Percentiles rank a stretch among this genome's conserved stretches.
Evolutionary conservation across 2,113 vertebrate species (phyloP).

Genomic region (Apaloderma vittatum): DNA sequence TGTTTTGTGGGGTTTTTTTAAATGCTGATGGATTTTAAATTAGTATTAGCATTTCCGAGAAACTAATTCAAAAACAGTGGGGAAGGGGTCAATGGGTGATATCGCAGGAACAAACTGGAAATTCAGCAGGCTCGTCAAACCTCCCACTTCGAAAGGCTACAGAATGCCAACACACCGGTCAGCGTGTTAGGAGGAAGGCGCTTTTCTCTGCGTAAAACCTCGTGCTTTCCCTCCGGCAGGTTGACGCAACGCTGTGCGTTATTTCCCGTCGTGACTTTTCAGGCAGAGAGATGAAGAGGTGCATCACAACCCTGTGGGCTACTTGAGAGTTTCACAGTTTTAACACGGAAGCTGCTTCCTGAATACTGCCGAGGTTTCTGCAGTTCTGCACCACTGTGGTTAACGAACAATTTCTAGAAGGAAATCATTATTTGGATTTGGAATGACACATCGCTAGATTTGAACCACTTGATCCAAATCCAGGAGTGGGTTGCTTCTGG

Average conservation of each 20-base stretch:
- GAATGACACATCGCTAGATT: background rate
- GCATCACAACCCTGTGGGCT: background rate
- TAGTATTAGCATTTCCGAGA: background rate
- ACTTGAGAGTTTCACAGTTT: rapidly evolving
- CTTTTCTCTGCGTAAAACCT: background rate
- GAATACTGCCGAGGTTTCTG: rapidly evolving
- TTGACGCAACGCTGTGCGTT: rapidly evolving
- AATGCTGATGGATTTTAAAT: background rate
- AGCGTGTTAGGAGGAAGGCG: rapidly evolving
- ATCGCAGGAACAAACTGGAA: background rate
- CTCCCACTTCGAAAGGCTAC: background rate
- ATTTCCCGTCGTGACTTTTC: background rate
- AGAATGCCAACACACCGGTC: background rate
- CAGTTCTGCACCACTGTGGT: background rate
- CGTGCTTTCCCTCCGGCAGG: background rate
- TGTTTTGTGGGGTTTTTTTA: background rate
- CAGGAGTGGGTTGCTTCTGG: background rate
- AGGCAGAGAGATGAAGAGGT: background rate
- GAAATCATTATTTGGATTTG: background rate
- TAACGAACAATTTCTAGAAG: background rate
- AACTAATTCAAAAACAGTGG: background rate
- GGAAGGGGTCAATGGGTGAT: background rate
- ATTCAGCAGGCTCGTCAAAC: background rate
- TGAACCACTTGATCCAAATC: background rate
- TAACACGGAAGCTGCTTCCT: background rate